phyloP scores from a whole-genome alignment of 2,888 invertebrate species.

The Electrophaes corylata region DNA sequence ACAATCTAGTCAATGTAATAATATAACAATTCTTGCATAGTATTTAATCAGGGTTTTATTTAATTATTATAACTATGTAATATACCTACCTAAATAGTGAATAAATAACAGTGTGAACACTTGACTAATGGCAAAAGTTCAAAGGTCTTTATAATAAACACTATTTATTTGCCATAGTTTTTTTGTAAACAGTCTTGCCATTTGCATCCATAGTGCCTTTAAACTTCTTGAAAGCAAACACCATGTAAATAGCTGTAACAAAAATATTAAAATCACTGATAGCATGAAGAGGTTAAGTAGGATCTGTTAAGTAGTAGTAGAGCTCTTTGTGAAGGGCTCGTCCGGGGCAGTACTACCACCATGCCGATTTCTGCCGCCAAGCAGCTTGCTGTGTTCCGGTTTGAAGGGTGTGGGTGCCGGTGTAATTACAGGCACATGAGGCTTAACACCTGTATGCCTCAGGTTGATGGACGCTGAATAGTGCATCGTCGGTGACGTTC shows the following conservation, averaged over 20 bases:
- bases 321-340: too few relatives aligned
- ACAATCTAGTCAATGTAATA: too few relatives aligned
- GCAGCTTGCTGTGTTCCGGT: too few relatives aligned
- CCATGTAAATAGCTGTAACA: conserved; percentile 90
- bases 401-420: too few relatives aligned
- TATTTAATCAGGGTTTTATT: neutral
- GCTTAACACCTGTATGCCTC: too few relatives aligned
- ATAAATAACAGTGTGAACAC: neutral
- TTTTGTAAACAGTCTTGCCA: conserved; percentile 85
- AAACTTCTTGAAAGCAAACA: conserved; percentile 93
- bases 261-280: conserved; percentile 27
- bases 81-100: neutral
- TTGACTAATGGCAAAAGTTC: neutral
- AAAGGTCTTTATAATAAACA: neutral
- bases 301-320: too few relatives aligned
- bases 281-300: neutral
- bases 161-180: conserved; percentile 16
- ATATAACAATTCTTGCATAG: neutral
- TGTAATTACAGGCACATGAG: too few relatives aligned
- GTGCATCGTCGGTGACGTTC: too few relatives aligned
- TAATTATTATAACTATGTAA: neutral
- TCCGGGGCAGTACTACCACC: too few relatives aligned
- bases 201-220: conserved; percentile 86
- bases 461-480: too few relatives aligned
- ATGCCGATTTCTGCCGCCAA: too few relatives aligned